phyloP scores from a whole-genome alignment of 2,113 vertebrate species.

The Herpetotheres cachinnans region DNA sequence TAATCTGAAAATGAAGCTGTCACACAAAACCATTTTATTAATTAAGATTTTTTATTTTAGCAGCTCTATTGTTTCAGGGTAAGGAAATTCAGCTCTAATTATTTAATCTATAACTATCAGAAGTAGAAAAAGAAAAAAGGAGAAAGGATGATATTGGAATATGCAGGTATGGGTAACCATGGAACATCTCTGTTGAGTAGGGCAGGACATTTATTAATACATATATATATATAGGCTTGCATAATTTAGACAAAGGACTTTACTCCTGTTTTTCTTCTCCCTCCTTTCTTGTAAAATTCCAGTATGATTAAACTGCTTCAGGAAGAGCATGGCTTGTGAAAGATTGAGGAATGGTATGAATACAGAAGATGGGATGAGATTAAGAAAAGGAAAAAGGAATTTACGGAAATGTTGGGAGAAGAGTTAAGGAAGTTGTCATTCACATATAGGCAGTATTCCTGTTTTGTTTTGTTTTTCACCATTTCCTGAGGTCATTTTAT shows the following conservation, averaged over 20 bases:
- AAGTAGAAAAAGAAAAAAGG: background rate
- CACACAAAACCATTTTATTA: background rate
- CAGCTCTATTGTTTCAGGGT: background rate
- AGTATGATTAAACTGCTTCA: background rate
- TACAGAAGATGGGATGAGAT: background rate
- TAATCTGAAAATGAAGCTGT: background rate
- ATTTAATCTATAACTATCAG: background rate
- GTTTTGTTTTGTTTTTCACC: background rate
- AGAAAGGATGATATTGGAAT: background rate
- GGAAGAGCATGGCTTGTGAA: background rate
- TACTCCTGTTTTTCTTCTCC: background rate
- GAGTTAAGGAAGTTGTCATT: background rate
- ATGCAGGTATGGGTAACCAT: background rate
- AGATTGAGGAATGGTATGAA: background rate
- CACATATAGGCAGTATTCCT: background rate
- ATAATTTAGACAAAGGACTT: background rate
- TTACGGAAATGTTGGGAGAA: background rate
- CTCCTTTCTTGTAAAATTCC: background rate
- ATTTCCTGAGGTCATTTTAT: background rate
- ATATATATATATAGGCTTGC: background rate
- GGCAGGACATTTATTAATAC: background rate
- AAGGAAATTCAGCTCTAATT: background rate
- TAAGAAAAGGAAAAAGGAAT: background rate
- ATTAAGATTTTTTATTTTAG: background rate
- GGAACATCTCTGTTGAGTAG: background rate